Evolutionary conservation across 2,888 invertebrate species (phyloP).

Genomic region (Tillus elongatus): DNA sequence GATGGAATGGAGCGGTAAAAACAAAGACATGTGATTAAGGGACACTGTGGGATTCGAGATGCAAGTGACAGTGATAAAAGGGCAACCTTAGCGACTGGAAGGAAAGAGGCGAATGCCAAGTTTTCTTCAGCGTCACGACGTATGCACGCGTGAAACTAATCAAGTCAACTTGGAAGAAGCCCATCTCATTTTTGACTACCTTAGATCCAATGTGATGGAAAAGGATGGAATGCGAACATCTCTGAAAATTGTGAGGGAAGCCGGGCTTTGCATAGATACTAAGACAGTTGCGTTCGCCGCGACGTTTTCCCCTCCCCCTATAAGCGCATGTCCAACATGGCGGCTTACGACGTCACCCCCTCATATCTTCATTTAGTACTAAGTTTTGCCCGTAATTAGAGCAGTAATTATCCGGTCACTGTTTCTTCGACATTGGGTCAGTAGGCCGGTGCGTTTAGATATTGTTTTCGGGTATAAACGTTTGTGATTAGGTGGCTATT

Average conservation of each 20-base stretch:
- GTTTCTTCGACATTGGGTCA: slow-evolving; percentile 6
- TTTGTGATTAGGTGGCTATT: too few relatives aligned
- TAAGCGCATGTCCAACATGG: slow-evolving; percentile 37
- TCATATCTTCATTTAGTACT: slow-evolving; percentile 28
- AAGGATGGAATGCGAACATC: slow-evolving; percentile 26
- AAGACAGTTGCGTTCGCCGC: slow-evolving; percentile 33
- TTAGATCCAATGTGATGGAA: slow-evolving; percentile 15
- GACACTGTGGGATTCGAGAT: slow-evolving; percentile 12
- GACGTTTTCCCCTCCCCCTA: slow-evolving; percentile 23
- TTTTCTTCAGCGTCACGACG: slow-evolving; percentile 31
- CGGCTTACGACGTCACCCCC: slow-evolving; percentile 28
- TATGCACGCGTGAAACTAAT: slow-evolving; percentile 30
- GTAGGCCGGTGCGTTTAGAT: too few relatives aligned
- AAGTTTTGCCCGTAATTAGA: slow-evolving; percentile 31
- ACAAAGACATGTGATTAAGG: slow-evolving; percentile 13
- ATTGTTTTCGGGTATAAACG: too few relatives aligned
- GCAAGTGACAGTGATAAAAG: slow-evolving; percentile 9
- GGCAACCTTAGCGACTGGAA: slow-evolving; percentile 23
- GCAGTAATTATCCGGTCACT: slow-evolving; percentile 17
- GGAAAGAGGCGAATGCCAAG: slow-evolving; percentile 34
- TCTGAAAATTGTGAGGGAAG: slow-evolving; percentile 23
- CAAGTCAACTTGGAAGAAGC: too few relatives aligned
- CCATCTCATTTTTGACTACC: slow-evolving; percentile 23
- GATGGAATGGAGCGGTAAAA: not conserved
- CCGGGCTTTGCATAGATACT: slow-evolving; percentile 23